Evolutionary conservation across 2,113 vertebrate species (phyloP), one percentile per base, ranked within the genome.

Genomic region (Phyllostomus hastatus): DNA sequence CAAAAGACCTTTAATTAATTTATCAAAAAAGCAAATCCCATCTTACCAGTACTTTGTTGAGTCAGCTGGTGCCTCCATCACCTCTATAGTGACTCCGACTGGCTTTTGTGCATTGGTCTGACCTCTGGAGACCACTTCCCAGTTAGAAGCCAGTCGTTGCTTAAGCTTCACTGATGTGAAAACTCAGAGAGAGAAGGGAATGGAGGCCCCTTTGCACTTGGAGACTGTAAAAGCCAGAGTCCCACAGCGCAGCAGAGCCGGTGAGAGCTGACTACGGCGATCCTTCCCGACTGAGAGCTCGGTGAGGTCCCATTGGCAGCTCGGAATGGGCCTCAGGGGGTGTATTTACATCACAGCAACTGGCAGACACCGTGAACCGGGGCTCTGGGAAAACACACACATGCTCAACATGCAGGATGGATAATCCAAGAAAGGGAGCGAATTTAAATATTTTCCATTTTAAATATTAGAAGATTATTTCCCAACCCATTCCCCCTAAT

Each of bases 401-500:
- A 79, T 41, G 50, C 59, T 95, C 72, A 61, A 38, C 31, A 35
- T 69, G 79, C 1, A 59, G 31, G 59, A 64, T 43, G 4, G 10
- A 80, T 43, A 35, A 59, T 12, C 31, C 17, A n/a, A 50, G 41
- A 72, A 1, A 0, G 52, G 14, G 48, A 66, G 73, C 85, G 24
- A 54, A 35, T 46, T 33, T 22, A 80, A 79, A 92, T 52, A 48
- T 24, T 84, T 97, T 64, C 38, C 54, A 52, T 83, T 91, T 94
- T 91, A 92, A 86, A 38, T 95, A 80, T 59, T 75, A 76, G 48
- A 86, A 91, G 61, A 84, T 48, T 79, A 20, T 80, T 92, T 94
- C 50, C 50, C 17, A 92, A 6, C 26, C 24, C 35, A 86, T 67
- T 93, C 83, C n/a, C n/a, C 88, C 26, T 87, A 78, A 79, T 28